Base-by-base conservation (phyloP, 2,113 vertebrate genomes). In the Microcebus ravelobensis region DNA sequence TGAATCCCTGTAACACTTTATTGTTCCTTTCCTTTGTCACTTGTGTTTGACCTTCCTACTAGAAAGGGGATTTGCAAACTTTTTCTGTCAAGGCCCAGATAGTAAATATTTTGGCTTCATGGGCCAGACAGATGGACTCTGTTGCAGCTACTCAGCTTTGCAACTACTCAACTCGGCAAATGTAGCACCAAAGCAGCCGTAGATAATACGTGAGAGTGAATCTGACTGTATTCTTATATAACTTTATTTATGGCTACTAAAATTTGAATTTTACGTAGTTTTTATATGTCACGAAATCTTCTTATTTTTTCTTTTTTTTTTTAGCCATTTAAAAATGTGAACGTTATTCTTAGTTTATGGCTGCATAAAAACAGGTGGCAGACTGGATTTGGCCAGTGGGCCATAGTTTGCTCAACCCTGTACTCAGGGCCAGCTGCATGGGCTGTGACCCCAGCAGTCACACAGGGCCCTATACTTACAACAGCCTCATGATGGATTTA, bases 81-180 rank as follows among this genome's bases (percentile, higher is more conserved):
- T 90, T 82, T 94, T 79, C 61, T 95, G 10, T 68, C 59, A 80
- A 95, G 88, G 74, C 31, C 27, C 65, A 88, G 59, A 84, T 76
- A 89, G 29, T 77, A 76, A 90, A 79, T 74, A 95, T 68, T 87
- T 95, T 87, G 80, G 36, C 36, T 95, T 76, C 91, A 34, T 91
- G 55, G 65, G 48, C 20, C 52, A 96, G 39, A 88, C 45, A 96
- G 39, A 86, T 91, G 39, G n/a, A 71, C 57, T 81, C 15, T 87
- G 67, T 59, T 95, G 27, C 29, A 92, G 45, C 70, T 57, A 55
- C 50, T 89, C 68, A 93, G 61, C 20, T 86, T 20, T 79, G 36
- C 39, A 36, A 45, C 70, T 45, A 52, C 50, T 91, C 84, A 94
- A 25, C 52, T 93, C 39, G 85, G 68, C 52, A 31, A 57, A 57